Evolutionary conservation across 1,140 invertebrate genomes (phyloP), one percentile per base, ranked within the genome.

Genomic region (Ridgeia piscesae): DNA sequence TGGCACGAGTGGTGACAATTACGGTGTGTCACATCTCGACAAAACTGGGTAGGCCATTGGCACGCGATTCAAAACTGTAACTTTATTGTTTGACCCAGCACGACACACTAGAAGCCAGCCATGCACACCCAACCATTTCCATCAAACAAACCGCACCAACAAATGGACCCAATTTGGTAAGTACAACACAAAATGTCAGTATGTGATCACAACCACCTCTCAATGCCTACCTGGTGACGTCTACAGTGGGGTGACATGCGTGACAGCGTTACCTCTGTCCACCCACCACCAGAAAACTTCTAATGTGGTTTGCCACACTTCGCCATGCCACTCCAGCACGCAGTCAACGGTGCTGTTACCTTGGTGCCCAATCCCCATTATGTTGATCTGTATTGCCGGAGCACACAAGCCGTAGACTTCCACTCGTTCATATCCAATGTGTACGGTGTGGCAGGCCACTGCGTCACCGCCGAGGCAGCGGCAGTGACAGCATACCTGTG

Each of bases 281-380:
- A 0, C 58, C 42, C 11, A 11, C n/a, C 21, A 50, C 48, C 58
- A 77, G 17, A 27, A 77, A 21, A 1, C 58, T 77, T 77, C 58
- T 21, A 77, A 4, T 77, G 58, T 21, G 27, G 58, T 77, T 17
- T 21, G 58, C 27, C 58, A 77, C 58, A 27, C 11, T n/a, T n/a
- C 58, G 27, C 58, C 58, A 27, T 77, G 58, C 58, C 27, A 77
- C 27, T 77, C 58, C 58, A 21, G 58, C 58, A 77, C 27, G 58
- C 58, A 77, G 11, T 77, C 58, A 77, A 77, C 58, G 11, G 58
- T 77, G 27, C 58, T 77, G 58, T 77, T 77, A 77, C 58, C 58
- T 77, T 77, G 58, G 58, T 77, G 58, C 58, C 58, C 58, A 77
- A 77, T 77, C 58, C 58, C 58, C 58, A 77, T 77, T 77, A 77